Percentiles rank a stretch among this genome's conserved stretches.
Conservation (phyloP, 2,113 vertebrate species). For the Dromas ardeola region DNA sequence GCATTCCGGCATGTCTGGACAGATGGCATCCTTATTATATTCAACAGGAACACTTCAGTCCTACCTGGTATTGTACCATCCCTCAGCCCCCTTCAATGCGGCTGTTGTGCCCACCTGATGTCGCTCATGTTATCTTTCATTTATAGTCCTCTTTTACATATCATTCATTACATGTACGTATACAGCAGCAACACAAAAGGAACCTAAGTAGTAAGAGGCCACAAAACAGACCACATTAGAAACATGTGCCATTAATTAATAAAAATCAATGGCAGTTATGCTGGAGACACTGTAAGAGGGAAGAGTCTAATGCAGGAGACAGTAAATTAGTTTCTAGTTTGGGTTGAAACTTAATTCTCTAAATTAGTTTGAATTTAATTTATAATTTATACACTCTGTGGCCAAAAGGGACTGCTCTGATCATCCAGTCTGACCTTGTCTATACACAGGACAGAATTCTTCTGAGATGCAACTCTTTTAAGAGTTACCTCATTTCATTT, state of each 20-base stretch:
- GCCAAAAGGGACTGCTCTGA: background rate
- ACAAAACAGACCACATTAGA: background rate
- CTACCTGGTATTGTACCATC: background rate
- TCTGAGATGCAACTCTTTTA: background rate
- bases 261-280: conserved; percentile 22
- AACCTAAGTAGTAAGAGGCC: background rate
- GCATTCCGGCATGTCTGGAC: background rate
- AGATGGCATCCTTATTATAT: conserved; percentile 10
- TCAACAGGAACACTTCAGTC: background rate
- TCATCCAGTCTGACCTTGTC: background rate
- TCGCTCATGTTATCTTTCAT: background rate
- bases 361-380: conserved; percentile 50
- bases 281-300: background rate
- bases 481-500: conserved; percentile 5
- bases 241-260: conserved; percentile 13
- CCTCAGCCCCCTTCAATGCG: background rate
- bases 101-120: background rate
- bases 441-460: background rate
- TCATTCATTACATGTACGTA: background rate
- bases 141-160: background rate
- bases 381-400: conserved; percentile 27
- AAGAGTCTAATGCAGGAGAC: conserved; percentile 1
- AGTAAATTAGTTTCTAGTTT: conserved; percentile 50
- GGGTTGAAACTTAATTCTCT: conserved; percentile 8
- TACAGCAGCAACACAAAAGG: background rate